phyloP scores from a whole-genome alignment of 37 sponge, comb jelly and placozoan genomes.

The Spongilla lacustris region DNA sequence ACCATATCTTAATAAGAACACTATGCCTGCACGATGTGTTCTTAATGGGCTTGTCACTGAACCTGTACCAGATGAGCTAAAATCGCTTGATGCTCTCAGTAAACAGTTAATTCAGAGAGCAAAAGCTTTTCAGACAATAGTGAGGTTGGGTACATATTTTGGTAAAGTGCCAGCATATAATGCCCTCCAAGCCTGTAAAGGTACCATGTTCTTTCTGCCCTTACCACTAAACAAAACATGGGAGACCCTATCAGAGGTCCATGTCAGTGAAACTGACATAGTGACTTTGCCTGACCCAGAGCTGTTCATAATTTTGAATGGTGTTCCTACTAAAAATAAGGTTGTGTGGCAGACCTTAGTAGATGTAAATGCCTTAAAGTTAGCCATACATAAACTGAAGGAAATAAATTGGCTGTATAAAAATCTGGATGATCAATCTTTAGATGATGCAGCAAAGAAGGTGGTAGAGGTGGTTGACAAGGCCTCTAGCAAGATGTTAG shows the following conservation, averaged over 20 bases:
- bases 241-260: conserved; percentile 21
- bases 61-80: conserved; percentile 58
- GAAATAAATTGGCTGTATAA: too few relatives aligned
- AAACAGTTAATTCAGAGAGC: too few relatives aligned
- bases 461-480: conserved; percentile 44
- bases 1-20: conserved; percentile 17
- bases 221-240: conserved; percentile 40
- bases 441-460: conserved; percentile 29
- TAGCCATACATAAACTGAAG: too few relatives aligned
- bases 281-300: not conserved
- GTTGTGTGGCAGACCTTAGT: too few relatives aligned
- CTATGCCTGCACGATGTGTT: conserved; percentile 56
- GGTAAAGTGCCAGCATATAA: too few relatives aligned
- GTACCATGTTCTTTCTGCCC: conserved; percentile 54
- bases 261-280: too few relatives aligned
- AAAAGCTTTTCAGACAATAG: conserved; percentile 50
- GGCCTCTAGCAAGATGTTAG: conserved; percentile 27
- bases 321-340: conserved; percentile 51
- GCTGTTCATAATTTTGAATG: conserved; percentile 55
- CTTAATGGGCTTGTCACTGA: conserved; percentile 57
- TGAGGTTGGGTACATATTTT: conserved; percentile 59
- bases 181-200: conserved; percentile 34
- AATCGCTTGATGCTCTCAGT: conserved; percentile 40
- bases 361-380: too few relatives aligned
- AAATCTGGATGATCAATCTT: too few relatives aligned